phyloP scores from a whole-genome alignment of 92 coral and sea anemone genomes.

The Heteractis magnifica region DNA sequence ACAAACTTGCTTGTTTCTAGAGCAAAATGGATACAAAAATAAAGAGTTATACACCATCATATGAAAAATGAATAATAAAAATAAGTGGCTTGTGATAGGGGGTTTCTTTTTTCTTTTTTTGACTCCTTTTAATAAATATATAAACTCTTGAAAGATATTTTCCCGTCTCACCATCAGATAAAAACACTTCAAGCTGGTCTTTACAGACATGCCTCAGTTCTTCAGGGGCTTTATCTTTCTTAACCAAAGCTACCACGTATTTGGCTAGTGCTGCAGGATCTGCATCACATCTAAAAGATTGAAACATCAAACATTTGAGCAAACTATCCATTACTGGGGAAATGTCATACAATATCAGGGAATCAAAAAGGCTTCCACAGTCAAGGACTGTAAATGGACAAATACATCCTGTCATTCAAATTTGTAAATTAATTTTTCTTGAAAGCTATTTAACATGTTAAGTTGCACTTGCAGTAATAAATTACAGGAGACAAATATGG shows the following conservation, averaged over 20 bases:
- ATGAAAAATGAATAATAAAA: background rate
- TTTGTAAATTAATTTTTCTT: no score
- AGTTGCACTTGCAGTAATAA: no score
- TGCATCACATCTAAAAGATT: slow-evolving; percentile 82
- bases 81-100: background rate
- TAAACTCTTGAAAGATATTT: background rate
- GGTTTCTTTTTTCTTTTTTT: background rate
- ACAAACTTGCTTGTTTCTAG: slow-evolving; percentile 88
- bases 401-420: no score
- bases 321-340: no score
- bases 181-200: slow-evolving; percentile 96
- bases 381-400: no score
- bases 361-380: no score
- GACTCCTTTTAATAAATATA: no score
- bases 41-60: background rate
- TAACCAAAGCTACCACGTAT: slow-evolving; percentile 95
- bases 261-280: slow-evolving; percentile 99
- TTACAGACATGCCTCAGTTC: slow-evolving; percentile 90
- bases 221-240: slow-evolving; percentile 86
- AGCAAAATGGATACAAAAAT: background rate
- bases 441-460: no score
- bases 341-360: no score
- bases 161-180: slow-evolving; percentile 70
- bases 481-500: no score
- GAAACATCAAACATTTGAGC: background rate